Evolutionary conservation across 2,113 vertebrate genomes (phyloP), one percentile per base, ranked within the genome.

Genomic region (Dasyurus viverrinus): DNA sequence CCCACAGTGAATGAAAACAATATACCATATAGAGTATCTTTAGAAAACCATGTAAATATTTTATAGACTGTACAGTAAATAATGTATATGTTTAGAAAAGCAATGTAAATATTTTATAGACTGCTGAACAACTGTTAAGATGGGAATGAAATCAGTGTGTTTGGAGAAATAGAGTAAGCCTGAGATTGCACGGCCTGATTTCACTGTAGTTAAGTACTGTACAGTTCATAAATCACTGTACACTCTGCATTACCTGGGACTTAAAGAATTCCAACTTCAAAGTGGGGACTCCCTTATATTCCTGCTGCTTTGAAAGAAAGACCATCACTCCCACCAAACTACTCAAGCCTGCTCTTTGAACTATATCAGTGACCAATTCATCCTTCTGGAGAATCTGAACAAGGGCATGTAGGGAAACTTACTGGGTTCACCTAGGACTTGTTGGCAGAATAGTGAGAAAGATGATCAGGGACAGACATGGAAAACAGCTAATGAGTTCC

Each of bases 31-130:
- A 96, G 23, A 93, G 47, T 94, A 94, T 95, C 96, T 96, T 97
- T 94, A 92, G 95, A 97, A 97, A 96, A 93, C 94, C 36, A 90
- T 54, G 94, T 97, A 97, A 98, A 97, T 97, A 96, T 97, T 97
- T 97, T 97, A 98, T 92, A 96, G 94, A 93, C 94, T 90, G 47
- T 98, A 97, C 53, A 93, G 93, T 98, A 97, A 98, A 98, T 96
- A 97, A 97, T 96, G 52, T 94, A 96, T 95, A 96, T 95, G 89
- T 96, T 98, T 96, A 96, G 97, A 97, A 96, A 97, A 47, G 94
- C 95, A 97, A 96, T 95, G 96, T 97, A 96, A 98, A 98, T 98
- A 98, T 98, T 97, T 98, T 96, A 97, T 97, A 92, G 94, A 94
- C 89, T 93, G 47, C 94, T 94, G 97, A 97, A 57, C 92, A 94